A percentile compares a stretch with the other conserved stretches of the same genome.
Evolutionary conservation across 2,797 vertebrate genomes (phyloP).

Genomic region (Odontamblyopus rebecca): DNA sequence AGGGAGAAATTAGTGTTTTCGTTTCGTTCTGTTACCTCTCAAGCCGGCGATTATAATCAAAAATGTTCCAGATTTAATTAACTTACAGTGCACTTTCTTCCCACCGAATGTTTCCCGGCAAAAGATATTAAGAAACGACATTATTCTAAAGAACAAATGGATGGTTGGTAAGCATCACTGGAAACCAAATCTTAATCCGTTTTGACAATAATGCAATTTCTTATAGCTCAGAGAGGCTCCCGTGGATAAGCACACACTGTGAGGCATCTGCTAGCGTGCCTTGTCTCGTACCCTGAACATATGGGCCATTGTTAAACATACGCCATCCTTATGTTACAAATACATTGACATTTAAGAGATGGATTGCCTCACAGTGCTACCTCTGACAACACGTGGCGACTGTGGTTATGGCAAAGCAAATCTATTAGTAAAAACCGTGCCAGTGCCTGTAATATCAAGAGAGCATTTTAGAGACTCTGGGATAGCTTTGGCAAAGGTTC

Average conservation of each 20-base stretch:
- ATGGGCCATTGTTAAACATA: conserved; percentile 3
- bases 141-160: conserved; percentile 60
- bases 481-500: too few relatives aligned
- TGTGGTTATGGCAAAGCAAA: neutral
- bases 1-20: conserved; percentile 53
- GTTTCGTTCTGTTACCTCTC: conserved; percentile 50
- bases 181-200: conserved; percentile 45
- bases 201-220: conserved; percentile 57
- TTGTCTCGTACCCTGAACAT: conserved; percentile 3
- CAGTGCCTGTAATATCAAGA: neutral
- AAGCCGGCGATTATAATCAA: conserved; percentile 72
- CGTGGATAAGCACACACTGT: conserved; percentile 16
- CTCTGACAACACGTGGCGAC: neutral
- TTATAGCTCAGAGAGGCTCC: conserved; percentile 7
- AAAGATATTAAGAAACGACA: conserved; percentile 51
- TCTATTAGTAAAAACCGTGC: neutral
- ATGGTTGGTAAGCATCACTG: conserved; percentile 50
- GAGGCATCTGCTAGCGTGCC: conserved; percentile 13
- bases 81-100: conserved; percentile 54
- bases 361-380: neutral
- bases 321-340: neutral
- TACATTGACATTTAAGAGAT: neutral
- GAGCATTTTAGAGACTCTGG: neutral
- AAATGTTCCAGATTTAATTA: conserved; percentile 74
- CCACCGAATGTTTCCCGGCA: conserved; percentile 50